A percentile compares a stretch with the other conserved stretches of the same genome.
Evolutionary conservation across 2,888 invertebrate genomes (phyloP).

Genomic region (Lithophane socia): DNA sequence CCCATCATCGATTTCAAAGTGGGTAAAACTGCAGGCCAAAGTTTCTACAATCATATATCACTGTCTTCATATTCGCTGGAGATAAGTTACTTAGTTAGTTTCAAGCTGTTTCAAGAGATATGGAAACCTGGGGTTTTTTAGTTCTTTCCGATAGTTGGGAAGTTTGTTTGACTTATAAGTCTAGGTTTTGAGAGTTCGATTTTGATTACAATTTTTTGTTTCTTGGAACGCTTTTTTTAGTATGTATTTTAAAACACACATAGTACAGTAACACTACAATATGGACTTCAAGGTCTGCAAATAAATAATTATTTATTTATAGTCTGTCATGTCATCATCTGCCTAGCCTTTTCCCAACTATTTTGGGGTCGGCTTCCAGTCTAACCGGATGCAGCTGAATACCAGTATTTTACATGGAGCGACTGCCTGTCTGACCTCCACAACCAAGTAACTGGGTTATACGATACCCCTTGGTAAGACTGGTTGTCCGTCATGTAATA

Average conservation of each 20-base stretch:
- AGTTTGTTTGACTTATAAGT: conserved; percentile 23
- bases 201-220: background rate
- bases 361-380: too few species aligned
- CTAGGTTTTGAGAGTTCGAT: background rate
- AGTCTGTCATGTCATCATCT: too few species aligned
- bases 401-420: too few species aligned
- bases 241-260: background rate
- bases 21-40: conserved; percentile 51
- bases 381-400: too few species aligned
- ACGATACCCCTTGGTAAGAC: too few species aligned
- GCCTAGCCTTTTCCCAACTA: too few species aligned
- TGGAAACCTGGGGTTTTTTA: conserved; percentile 31
- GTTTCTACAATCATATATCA: conserved; percentile 59
- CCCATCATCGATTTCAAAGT: conserved; percentile 60
- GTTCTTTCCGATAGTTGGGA: conserved; percentile 33
- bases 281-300: too few species aligned
- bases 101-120: conserved; percentile 57
- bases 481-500: background rate
- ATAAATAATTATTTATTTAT: too few species aligned
- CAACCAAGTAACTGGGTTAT: too few species aligned
- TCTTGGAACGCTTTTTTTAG: background rate
- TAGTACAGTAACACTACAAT: too few species aligned
- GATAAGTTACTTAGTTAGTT: conserved; percentile 52
- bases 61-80: conserved; percentile 46
- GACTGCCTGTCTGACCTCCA: too few species aligned